These are phyloP conservation scores for Meloe dianella DNA, from an alignment of 2,888 invertebrate genomes.

Conservation along the genomic window DNA sequence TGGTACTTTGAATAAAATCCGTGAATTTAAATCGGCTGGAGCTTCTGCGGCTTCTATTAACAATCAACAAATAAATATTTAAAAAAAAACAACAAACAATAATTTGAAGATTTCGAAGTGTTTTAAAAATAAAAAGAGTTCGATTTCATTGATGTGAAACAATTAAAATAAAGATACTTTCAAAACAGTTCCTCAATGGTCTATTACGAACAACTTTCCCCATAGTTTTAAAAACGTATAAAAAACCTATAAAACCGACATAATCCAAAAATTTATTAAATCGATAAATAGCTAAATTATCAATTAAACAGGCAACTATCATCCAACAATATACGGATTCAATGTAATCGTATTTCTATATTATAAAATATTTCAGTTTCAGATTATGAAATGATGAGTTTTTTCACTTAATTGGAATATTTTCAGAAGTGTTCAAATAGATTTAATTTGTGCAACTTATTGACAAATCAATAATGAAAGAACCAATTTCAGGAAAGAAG, in stretches of 20 bases:
- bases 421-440: not conserved
- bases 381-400: not conserved
- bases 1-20: conserved; percentile 64
- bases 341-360: too few relatives aligned
- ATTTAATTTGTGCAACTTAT: not conserved
- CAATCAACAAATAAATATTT: too few relatives aligned
- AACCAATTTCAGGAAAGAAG: not conserved
- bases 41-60: conserved; percentile 64
- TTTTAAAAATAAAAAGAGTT: not conserved
- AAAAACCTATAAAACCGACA: too few relatives aligned
- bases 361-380: not conserved
- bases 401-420: not conserved
- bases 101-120: not conserved
- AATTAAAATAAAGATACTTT: too few relatives aligned
- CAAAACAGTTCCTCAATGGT: too few relatives aligned
- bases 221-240: too few relatives aligned
- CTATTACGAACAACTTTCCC: too few relatives aligned
- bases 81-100: conserved; percentile 19
- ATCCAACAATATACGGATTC: too few relatives aligned
- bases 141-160: too few relatives aligned
- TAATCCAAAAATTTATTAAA: too few relatives aligned
- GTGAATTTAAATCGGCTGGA: conserved; percentile 67
- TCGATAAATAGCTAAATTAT: not conserved
- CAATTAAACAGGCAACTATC: not conserved
- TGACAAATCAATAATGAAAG: conserved; percentile 3